Evolutionary conservation across 2,888 invertebrate species (phyloP).

Genomic region (Dysmachus trigonus): DNA sequence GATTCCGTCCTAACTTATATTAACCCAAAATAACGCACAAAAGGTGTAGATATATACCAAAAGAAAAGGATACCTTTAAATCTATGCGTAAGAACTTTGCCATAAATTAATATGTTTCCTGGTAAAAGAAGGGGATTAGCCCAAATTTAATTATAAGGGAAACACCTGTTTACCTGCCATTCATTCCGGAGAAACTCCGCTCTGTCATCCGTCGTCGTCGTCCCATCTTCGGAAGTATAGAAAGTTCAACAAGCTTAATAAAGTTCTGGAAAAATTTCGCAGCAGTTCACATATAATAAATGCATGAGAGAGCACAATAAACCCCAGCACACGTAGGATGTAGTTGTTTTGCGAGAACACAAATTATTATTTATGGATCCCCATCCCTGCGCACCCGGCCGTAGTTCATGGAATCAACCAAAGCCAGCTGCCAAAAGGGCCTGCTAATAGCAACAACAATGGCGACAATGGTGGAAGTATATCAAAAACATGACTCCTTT

Average conservation of each 20-base stretch:
- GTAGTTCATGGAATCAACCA: constrained; percentile 15
- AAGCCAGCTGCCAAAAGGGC: constrained; percentile 41
- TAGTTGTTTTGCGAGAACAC: constrained; percentile 35
- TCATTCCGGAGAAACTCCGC: not conserved
- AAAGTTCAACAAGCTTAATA: constrained; percentile 40
- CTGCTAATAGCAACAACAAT: constrained; percentile 42
- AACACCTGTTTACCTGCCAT: constrained; percentile 42
- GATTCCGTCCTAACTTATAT: too few relatives aligned
- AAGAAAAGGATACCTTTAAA: not conserved
- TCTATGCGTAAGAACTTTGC: not conserved
- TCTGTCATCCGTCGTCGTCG: not conserved
- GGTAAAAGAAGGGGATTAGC: not conserved
- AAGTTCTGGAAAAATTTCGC: constrained; percentile 27
- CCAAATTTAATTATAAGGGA: not conserved
- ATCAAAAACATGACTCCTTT: constrained; percentile 39
- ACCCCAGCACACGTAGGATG: constrained; percentile 33
- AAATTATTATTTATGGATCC: constrained; percentile 41
- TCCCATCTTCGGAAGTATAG: not conserved
- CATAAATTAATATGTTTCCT: not conserved
- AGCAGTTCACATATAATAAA: constrained; percentile 42
- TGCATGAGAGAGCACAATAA: constrained; percentile 40
- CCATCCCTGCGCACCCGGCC: not conserved
- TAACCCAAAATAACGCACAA: not conserved
- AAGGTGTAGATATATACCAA: not conserved
- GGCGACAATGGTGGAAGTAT: constrained; percentile 41